Conservation (phyloP, 2,888 invertebrate species). For the Drosophila neonasuta region DNA sequence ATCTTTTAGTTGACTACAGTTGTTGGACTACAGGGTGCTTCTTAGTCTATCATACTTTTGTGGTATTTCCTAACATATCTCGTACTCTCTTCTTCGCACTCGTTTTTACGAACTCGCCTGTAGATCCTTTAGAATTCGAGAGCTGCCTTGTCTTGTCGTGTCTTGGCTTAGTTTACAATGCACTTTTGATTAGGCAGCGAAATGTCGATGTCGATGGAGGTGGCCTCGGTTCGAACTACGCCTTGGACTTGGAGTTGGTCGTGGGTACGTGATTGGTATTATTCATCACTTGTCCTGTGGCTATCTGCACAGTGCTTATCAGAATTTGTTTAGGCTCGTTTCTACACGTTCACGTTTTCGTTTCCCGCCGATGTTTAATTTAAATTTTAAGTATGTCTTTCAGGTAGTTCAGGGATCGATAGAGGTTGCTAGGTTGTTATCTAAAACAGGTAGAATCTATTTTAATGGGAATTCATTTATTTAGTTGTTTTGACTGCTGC, state of each 20-base stretch:
- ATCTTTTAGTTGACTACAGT: background rate
- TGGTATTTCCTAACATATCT: background rate
- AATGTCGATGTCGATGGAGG: slow-evolving; percentile 32
- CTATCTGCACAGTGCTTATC: slow-evolving; percentile 62
- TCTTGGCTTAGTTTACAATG: slow-evolving; percentile 72
- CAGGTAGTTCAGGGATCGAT: slow-evolving; percentile 54
- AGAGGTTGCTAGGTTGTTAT: slow-evolving; percentile 43
- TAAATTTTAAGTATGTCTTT: slow-evolving; percentile 71
- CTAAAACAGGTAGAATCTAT: slow-evolving; percentile 65
- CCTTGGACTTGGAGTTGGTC: slow-evolving; percentile 1
- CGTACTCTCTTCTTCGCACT: slow-evolving; percentile 7
- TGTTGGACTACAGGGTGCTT: slow-evolving; percentile 19
- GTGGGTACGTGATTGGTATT: slow-evolving; percentile 76
- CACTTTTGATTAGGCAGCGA: slow-evolving; percentile 66
- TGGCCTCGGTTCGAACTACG: slow-evolving; percentile 29
- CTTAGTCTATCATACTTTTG: slow-evolving; percentile 1
- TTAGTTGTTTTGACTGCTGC: slow-evolving; percentile 53
- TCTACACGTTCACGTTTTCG: slow-evolving; percentile 12
- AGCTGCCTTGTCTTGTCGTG: slow-evolving; percentile 50
- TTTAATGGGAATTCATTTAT: slow-evolving; percentile 62
- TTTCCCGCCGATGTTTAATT: slow-evolving; percentile 61
- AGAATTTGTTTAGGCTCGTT: slow-evolving; percentile 69
- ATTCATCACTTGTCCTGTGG: slow-evolving; percentile 73
- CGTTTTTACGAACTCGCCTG: slow-evolving; percentile 40
- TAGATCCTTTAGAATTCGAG: slow-evolving; percentile 68